Conservation (phyloP, 2,113 vertebrate species). For the Tiliqua scincoides region DNA sequence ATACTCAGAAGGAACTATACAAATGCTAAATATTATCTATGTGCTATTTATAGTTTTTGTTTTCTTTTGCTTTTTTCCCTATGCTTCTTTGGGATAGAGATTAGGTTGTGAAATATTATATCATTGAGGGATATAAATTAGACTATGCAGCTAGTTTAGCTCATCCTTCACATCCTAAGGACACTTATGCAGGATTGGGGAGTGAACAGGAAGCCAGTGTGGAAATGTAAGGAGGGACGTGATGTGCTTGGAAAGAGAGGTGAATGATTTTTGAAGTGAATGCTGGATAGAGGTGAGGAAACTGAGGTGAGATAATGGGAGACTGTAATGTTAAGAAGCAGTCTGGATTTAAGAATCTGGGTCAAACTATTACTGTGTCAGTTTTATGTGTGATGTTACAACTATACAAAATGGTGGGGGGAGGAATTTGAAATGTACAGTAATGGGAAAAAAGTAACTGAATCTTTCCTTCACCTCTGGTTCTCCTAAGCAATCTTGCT, state of each 20-base stretch:
- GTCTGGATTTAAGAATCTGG: neutral
- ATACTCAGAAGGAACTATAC: too few species aligned
- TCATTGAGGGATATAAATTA: neutral
- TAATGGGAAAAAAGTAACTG: neutral
- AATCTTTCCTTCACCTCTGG: too few species aligned
- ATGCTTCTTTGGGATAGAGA: neutral
- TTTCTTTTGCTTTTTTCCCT: constrained; percentile 48
- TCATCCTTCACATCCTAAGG: neutral
- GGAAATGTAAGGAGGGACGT: too few species aligned
- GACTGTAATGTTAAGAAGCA: neutral
- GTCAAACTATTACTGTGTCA: neutral
- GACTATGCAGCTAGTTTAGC: neutral
- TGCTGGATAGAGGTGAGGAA: too few species aligned
- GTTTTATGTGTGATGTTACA: neutral
- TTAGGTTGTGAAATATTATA: neutral
- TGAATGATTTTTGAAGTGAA: too few species aligned
- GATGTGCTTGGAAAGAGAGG: too few species aligned
- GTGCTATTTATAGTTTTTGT: constrained; percentile 24
- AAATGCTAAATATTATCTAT: neutral
- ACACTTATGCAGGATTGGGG: neutral
- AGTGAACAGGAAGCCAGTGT: too few species aligned
- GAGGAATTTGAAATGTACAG: neutral
- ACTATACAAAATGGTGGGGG: too few species aligned
- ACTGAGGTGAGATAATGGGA: neutral
- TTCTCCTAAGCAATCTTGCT: too few species aligned